These are phyloP conservation scores for Scaptomyza parva DNA, from an alignment of 2,888 invertebrate species.

Conservation along the genomic window DNA sequence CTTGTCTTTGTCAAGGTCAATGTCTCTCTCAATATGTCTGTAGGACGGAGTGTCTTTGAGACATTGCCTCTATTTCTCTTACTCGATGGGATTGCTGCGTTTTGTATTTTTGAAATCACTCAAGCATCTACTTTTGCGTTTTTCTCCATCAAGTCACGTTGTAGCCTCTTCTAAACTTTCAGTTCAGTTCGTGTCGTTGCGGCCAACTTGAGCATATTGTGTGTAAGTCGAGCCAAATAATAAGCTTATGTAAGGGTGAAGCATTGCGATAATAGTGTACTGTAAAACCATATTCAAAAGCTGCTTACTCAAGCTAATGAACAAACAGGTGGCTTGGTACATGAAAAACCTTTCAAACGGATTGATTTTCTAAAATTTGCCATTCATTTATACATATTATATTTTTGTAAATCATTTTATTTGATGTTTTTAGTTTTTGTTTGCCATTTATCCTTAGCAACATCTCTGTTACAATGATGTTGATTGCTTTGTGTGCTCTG, in stretches of 20 bases:
- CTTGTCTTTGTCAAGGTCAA: constrained; percentile 65
- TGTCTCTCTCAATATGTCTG: constrained; percentile 33
- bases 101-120: constrained; percentile 48
- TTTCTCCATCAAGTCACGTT: constrained; percentile 61
- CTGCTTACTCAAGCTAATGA: background rate
- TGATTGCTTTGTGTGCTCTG: constrained; percentile 30
- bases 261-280: constrained; percentile 5
- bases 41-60: constrained; percentile 41
- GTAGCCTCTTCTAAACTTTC: constrained; percentile 56
- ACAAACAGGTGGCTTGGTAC: background rate
- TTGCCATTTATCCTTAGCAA: constrained; percentile 1
- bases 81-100: constrained; percentile 3
- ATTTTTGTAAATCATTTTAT: constrained; percentile 1
- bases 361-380: no score
- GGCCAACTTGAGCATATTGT: constrained; percentile 35
- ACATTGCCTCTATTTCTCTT: constrained; percentile 14
- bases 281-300: constrained; percentile 11
- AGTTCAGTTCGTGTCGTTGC: constrained; percentile 45
- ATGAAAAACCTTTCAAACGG: background rate
- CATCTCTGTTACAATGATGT: constrained; percentile 23
- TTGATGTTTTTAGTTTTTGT: background rate
- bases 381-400: no score
- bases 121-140: constrained; percentile 51
- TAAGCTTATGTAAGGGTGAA: constrained; percentile 27
- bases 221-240: constrained; percentile 36